Evolutionary conservation across 2,113 vertebrate species (phyloP).

Genomic region (Xenus cinereus): DNA sequence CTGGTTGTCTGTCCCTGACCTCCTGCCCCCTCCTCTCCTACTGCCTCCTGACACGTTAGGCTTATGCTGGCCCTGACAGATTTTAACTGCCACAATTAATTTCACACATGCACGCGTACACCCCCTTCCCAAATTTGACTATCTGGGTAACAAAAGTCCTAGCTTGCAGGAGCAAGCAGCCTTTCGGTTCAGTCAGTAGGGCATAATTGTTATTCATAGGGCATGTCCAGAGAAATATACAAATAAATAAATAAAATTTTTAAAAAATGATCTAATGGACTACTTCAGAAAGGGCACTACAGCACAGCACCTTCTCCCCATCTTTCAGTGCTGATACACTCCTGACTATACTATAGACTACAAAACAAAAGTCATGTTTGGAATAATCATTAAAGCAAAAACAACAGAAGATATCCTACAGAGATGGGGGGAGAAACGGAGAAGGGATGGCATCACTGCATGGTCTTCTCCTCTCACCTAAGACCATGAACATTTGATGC

Average conservation of each 20-base stretch:
- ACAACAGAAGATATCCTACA: not conserved
- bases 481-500: not conserved
- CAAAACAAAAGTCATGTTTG: not conserved
- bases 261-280: not conserved
- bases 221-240: not conserved
- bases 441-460: not conserved
- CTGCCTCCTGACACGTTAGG: not conserved
- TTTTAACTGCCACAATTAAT: not conserved
- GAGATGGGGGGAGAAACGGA: rapidly evolving
- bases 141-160: not conserved
- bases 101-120: not conserved
- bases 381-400: not conserved
- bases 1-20: not conserved
- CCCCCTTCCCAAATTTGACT: not conserved
- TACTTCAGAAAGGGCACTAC: not conserved
- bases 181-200: not conserved
- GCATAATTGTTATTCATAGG: not conserved
- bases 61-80: not conserved
- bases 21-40: not conserved
- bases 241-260: not conserved
- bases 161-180: not conserved
- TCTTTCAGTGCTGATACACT: not conserved
- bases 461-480: not conserved
- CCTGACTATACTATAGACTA: not conserved
- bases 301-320: not conserved